phyloP scores from a whole-genome alignment of 2,888 invertebrate genomes.

The Pseudococcus longispinus region DNA sequence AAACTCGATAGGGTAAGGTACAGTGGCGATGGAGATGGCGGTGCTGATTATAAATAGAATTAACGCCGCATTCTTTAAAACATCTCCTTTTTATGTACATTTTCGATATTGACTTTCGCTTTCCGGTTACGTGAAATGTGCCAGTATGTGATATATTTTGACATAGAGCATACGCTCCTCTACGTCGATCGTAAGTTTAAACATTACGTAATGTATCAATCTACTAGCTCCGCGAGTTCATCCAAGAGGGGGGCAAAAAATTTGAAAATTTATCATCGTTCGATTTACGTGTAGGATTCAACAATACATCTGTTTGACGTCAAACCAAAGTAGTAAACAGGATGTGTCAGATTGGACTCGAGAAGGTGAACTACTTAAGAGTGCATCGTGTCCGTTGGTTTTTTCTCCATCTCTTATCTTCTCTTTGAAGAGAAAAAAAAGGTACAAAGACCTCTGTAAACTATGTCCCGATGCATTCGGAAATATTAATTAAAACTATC shows the following conservation, averaged over 20 bases:
- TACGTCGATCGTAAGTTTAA: background rate
- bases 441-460: slow-evolving; percentile 22
- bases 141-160: background rate
- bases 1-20: background rate
- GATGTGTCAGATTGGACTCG: slow-evolving; percentile 46
- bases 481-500: slow-evolving; percentile 53
- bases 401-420: background rate
- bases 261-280: slow-evolving; percentile 27
- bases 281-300: background rate
- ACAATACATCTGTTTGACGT: slow-evolving; percentile 37
- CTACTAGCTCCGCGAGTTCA: background rate
- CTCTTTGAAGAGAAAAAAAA: background rate
- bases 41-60: slow-evolving; percentile 22
- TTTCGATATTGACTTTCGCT: slow-evolving; percentile 37
- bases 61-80: slow-evolving; percentile 22
- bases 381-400: slow-evolving; percentile 45
- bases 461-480: slow-evolving; percentile 20
- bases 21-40: background rate
- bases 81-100: slow-evolving; percentile 27
- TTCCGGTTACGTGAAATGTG: slow-evolving; percentile 36
- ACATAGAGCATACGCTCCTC: background rate
- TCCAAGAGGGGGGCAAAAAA: background rate
- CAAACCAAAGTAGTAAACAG: slow-evolving; percentile 40
- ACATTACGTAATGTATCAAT: background rate
- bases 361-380: slow-evolving; percentile 54